These are phyloP conservation scores for Lasioglossum leucozonium DNA, from an alignment of 2,888 invertebrate species.

Conservation along the genomic window DNA sequence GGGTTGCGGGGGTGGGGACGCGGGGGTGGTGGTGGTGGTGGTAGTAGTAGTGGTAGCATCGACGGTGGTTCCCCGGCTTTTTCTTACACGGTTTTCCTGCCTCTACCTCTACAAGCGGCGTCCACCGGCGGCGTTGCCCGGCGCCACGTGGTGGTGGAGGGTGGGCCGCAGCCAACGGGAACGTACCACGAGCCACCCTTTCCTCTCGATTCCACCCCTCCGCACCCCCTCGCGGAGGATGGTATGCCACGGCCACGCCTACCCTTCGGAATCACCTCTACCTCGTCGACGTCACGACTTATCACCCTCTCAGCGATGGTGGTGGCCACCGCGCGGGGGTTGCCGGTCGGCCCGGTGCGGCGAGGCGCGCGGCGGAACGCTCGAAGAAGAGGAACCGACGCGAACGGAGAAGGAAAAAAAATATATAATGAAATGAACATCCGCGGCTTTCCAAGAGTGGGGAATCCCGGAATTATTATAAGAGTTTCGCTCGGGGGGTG, in stretches of 20 bases:
- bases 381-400: slow-evolving; percentile 35
- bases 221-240: slow-evolving; percentile 65
- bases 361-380: background rate
- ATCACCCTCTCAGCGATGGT: slow-evolving; percentile 77
- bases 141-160: slow-evolving; percentile 72
- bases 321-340: slow-evolving; percentile 16
- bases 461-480: slow-evolving; percentile 83
- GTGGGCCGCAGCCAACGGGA: slow-evolving; percentile 78
- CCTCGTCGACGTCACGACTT: slow-evolving; percentile 83
- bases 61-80: slow-evolving; percentile 62
- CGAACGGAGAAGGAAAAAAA: slow-evolving; percentile 74
- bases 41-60: slow-evolving; percentile 33
- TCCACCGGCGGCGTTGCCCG: slow-evolving; percentile 62
- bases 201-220: slow-evolving; percentile 64
- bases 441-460: slow-evolving; percentile 70
- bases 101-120: slow-evolving; percentile 55
- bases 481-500: slow-evolving; percentile 63
- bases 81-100: slow-evolving; percentile 71
- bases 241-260: slow-evolving; percentile 79
- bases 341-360: background rate
- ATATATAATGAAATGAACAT: slow-evolving; percentile 85
- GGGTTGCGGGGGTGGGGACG: slow-evolving; percentile 4
- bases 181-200: slow-evolving; percentile 73
- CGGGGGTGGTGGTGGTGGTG: background rate
- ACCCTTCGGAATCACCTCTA: slow-evolving; percentile 79